Percentiles rank a stretch among this genome's conserved stretches.
Evolutionary conservation across 2,797 vertebrate species (phyloP).

Genomic region (Echeneis naucrates): DNA sequence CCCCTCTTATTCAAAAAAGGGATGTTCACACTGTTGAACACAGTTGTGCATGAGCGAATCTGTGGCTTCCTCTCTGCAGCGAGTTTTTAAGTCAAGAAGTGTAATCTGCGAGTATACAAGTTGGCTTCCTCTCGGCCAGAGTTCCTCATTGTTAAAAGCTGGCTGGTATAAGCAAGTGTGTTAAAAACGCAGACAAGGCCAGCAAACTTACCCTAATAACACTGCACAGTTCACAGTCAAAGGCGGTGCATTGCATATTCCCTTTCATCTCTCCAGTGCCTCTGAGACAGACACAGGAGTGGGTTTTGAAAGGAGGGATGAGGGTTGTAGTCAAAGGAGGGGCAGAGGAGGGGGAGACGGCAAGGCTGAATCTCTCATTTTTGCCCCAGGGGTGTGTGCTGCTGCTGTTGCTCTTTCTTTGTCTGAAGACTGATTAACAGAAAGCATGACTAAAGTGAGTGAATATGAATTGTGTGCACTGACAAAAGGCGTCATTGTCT

Average conservation of each 20-base stretch:
- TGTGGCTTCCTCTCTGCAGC: constrained; percentile 3
- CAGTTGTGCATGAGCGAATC: neutral
- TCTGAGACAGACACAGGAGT: constrained; percentile 79
- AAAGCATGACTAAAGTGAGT: constrained; percentile 64
- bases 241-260: constrained; percentile 78
- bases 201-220: constrained; percentile 74
- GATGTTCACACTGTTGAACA: constrained; percentile 4
- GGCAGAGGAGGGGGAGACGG: constrained; percentile 59
- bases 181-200: constrained; percentile 69
- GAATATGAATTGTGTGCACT: constrained; percentile 58
- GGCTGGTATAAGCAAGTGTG: constrained; percentile 51
- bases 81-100: neutral
- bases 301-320: constrained; percentile 73
- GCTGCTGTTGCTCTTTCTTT: constrained; percentile 77
- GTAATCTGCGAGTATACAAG: constrained; percentile 32
- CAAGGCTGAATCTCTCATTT: constrained; percentile 69
- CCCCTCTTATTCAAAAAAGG: constrained; percentile 7
- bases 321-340: constrained; percentile 68
- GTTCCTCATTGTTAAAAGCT: constrained; percentile 51
- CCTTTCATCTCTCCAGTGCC: constrained; percentile 82
- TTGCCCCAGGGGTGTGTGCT: constrained; percentile 75
- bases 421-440: constrained; percentile 80
- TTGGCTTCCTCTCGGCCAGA: constrained; percentile 19
- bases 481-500: constrained; percentile 67
- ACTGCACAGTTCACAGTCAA: constrained; percentile 71